Evolutionary conservation across 2,888 invertebrate genomes (phyloP).

Genomic region (Prenolepis imparis): DNA sequence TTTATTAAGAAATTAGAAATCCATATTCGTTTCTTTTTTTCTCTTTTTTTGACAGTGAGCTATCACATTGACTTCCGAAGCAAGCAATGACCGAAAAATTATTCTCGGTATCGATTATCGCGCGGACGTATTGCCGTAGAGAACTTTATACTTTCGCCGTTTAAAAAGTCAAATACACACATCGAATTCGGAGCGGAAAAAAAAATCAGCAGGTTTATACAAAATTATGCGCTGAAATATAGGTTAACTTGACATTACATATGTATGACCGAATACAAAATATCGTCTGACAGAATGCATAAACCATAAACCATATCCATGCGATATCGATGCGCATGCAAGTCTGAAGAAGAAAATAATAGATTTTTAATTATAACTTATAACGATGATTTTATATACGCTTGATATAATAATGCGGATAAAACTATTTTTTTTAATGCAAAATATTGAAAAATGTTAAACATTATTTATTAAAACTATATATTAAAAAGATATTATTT

Average conservation of each 20-base stretch:
- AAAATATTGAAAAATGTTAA: neutral
- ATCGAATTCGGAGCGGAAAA: conserved; percentile 69
- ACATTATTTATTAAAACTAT: neutral
- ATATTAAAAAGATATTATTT: conserved; percentile 12
- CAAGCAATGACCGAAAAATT: conserved; percentile 61
- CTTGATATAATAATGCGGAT: neutral
- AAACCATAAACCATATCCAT: neutral
- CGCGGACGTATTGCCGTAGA: neutral
- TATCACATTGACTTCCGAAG: neutral
- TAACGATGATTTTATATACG: neutral
- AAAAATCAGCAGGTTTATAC: conserved; percentile 72
- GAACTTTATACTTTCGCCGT: conserved; percentile 69
- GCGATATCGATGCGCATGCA: conserved; percentile 33
- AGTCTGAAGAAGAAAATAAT: neutral
- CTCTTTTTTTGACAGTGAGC: neutral
- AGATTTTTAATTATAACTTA: conserved; percentile 28
- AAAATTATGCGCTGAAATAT: conserved; percentile 77
- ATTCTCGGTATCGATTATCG: conserved; percentile 56
- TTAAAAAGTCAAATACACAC: conserved; percentile 77
- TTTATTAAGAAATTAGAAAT: conserved; percentile 26
- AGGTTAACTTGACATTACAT: conserved; percentile 79
- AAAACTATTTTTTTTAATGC: neutral
- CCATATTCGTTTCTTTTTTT: neutral
- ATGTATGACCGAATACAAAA: conserved; percentile 75
- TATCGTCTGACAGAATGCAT: conserved; percentile 18